Evolutionary conservation across 2,888 invertebrate species (phyloP).

Genomic region (Caenorhabditis afra): DNA sequence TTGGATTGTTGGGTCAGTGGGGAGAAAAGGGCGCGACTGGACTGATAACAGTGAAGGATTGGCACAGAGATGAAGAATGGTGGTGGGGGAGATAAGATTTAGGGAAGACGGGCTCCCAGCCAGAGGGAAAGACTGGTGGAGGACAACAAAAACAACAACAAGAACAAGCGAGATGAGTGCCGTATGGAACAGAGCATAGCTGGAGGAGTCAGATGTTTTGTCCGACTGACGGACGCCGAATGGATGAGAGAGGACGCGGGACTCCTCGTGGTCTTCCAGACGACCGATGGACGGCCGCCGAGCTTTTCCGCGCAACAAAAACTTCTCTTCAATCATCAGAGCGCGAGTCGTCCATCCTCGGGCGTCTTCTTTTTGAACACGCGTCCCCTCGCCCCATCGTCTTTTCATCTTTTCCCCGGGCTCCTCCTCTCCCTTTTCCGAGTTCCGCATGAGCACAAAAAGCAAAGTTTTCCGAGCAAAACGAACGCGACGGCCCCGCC

Average conservation of each 20-base stretch:
- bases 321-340: conserved; percentile 50
- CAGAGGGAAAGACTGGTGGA: conserved; percentile 15
- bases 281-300: not conserved
- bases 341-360: conserved; percentile 42
- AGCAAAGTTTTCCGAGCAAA: conserved; percentile 38
- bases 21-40: not conserved
- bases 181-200: conserved; percentile 7
- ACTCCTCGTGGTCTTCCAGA: conserved; percentile 21
- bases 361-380: conserved; percentile 40
- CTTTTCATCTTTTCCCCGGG: conserved; percentile 3
- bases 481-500: conserved; percentile 49
- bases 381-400: too few relatives aligned
- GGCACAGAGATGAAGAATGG: not conserved
- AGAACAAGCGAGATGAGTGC: conserved; percentile 38
- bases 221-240: conserved; percentile 18
- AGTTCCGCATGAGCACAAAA: conserved; percentile 39
- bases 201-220: conserved; percentile 48
- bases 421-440: conserved; percentile 14
- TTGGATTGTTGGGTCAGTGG: not conserved
- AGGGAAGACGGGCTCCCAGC: conserved; percentile 16
- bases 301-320: conserved; percentile 2
- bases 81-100: conserved; percentile 23
- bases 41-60: conserved; percentile 10
- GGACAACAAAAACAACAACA: conserved; percentile 55
- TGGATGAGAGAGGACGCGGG: conserved; percentile 16